These are phyloP conservation scores for Channa argus DNA, from an alignment of 2,113 vertebrate genomes.

Conservation along the genomic window DNA sequence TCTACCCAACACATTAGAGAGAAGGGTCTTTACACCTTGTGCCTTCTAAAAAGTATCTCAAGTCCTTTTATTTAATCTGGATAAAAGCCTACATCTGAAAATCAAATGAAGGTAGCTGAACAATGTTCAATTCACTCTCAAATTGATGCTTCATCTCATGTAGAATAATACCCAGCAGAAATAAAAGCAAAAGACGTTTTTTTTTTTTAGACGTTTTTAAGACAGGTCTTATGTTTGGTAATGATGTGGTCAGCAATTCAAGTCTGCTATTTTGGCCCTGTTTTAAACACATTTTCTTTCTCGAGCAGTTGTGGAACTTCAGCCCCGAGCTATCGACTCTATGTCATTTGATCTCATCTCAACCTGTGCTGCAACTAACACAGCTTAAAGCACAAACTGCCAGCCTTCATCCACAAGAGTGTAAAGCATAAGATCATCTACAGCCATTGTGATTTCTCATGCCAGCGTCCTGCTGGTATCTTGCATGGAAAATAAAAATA, in stretches of 20 bases:
- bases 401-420: slow-evolving; percentile 67
- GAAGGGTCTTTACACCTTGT: slow-evolving; percentile 7
- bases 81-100: slow-evolving; percentile 3
- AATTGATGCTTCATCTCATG: slow-evolving; percentile 37
- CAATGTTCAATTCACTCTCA: slow-evolving; percentile 53
- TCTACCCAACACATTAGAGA: slow-evolving; percentile 5
- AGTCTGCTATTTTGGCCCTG: slow-evolving; percentile 55
- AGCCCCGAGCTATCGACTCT: slow-evolving; percentile 74
- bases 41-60: slow-evolving; percentile 19
- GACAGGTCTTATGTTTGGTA: slow-evolving; percentile 62
- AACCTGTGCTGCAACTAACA: slow-evolving; percentile 59
- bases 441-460: slow-evolving; percentile 65
- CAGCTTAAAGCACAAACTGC: slow-evolving; percentile 71
- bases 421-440: slow-evolving; percentile 66
- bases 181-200: slow-evolving; percentile 44
- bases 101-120: slow-evolving; percentile 43
- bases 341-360: slow-evolving; percentile 75
- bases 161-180: slow-evolving; percentile 37
- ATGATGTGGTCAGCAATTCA: slow-evolving; percentile 61
- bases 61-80: slow-evolving; percentile 14
- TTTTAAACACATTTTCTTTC: slow-evolving; percentile 70
- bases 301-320: slow-evolving; percentile 55
- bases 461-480: slow-evolving; percentile 51
- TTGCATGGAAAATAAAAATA: slow-evolving; percentile 62
- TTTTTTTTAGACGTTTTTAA: no score